Percentiles rank a stretch among this genome's conserved stretches.
These are phyloP conservation scores for Drosophila prostipennis DNA, from an alignment of 2,888 invertebrate genomes.

Conservation along the genomic window DNA sequence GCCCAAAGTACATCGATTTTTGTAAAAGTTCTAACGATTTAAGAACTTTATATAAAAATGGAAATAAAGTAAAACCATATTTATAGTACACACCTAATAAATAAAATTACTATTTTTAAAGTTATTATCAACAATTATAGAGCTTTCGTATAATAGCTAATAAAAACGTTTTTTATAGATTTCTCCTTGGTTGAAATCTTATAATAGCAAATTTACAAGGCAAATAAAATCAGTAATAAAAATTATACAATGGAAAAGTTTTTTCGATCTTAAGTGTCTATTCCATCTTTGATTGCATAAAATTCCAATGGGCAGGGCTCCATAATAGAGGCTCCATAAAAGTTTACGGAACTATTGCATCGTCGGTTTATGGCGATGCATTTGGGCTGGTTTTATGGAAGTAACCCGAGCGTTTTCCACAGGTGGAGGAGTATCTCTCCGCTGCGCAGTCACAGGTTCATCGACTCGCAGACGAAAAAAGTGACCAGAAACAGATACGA, in stretches of 20 bases:
- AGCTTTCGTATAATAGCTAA: neutral
- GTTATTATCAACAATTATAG: neutral
- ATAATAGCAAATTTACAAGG: conserved; percentile 10
- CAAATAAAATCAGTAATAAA: conserved; percentile 21
- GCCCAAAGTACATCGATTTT: neutral
- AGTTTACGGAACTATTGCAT: conserved; percentile 13
- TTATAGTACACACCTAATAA: too few species aligned
- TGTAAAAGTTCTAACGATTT: neutral
- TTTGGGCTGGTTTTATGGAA: conserved; percentile 7
- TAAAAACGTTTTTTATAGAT: conserved; percentile 1
- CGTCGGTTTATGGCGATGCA: neutral
- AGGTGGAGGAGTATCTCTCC: conserved; percentile 8
- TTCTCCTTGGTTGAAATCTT: neutral
- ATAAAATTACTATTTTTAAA: too few species aligned
- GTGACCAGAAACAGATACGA: conserved; percentile 9
- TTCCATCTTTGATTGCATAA: conserved; percentile 8
- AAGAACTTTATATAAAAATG: neutral
- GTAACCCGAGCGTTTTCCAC: conserved; percentile 9
- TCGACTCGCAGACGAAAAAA: conserved; percentile 18
- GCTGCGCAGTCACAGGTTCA: conserved; percentile 12
- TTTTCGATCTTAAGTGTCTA: neutral
- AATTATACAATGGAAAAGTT: conserved; percentile 2
- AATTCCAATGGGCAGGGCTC: neutral
- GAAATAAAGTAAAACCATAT: too few species aligned
- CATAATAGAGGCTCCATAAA: neutral